Evolutionary conservation across 2,888 invertebrate genomes (phyloP).

Genomic region (Tetrapedia diversipes): DNA sequence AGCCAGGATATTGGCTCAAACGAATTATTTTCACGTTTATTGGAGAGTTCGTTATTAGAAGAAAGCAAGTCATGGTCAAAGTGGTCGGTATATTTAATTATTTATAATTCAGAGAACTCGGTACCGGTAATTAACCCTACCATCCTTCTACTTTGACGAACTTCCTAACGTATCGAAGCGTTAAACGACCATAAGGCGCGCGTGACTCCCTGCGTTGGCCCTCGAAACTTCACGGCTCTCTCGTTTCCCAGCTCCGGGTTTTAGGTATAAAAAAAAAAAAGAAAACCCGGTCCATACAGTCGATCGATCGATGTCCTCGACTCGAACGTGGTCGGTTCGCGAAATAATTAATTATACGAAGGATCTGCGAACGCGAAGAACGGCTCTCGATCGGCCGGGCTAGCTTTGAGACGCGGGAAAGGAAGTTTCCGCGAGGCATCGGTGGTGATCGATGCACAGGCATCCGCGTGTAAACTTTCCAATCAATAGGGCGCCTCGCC

Average conservation of each 20-base stretch:
- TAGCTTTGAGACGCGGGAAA: constrained; percentile 32
- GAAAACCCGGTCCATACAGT: too few species aligned
- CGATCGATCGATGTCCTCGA: not conserved
- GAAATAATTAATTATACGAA: constrained; percentile 47
- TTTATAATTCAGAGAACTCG: constrained; percentile 45
- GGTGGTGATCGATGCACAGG: constrained; percentile 35
- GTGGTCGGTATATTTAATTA: constrained; percentile 36
- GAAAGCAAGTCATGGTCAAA: constrained; percentile 21
- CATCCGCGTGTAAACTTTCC: constrained; percentile 49
- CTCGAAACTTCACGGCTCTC: constrained; percentile 37
- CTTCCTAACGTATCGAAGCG: constrained; percentile 47
- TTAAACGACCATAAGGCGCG: constrained; percentile 62
- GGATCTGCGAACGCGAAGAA: constrained; percentile 24
- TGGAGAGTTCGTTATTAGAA: constrained; percentile 16
- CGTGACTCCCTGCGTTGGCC: constrained; percentile 36
- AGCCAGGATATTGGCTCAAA: not conserved
- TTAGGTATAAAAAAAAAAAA: not conserved
- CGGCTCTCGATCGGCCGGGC: constrained; percentile 7
- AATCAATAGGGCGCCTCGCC: constrained; percentile 48
- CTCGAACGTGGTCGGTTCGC: not conserved
- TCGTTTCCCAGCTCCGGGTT: not conserved
- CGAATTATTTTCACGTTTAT: too few species aligned
- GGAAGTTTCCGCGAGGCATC: constrained; percentile 12
- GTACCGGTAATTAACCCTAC: constrained; percentile 65
- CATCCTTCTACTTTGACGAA: constrained; percentile 46